phyloP scores from a whole-genome alignment of 1,140 invertebrate genomes.

The Theocolax elegans region DNA sequence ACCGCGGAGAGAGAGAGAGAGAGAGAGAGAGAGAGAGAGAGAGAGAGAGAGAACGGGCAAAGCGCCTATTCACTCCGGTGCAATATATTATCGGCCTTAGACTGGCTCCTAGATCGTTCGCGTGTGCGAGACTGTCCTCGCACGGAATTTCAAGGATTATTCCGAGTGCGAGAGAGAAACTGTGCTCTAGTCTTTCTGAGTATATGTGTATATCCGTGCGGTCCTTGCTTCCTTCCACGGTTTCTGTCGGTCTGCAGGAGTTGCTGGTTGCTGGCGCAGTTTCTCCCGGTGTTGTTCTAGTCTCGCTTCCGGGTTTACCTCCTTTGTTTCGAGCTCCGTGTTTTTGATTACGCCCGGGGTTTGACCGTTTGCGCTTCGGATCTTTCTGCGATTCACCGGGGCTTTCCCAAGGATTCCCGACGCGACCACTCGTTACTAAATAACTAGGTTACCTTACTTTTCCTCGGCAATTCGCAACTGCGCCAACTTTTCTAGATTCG shows the following conservation, averaged over 20 bases:
- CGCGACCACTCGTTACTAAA: no score
- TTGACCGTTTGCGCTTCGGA: no score
- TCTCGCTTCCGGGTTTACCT: not conserved
- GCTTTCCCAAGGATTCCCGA: no score
- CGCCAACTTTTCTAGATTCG: no score
- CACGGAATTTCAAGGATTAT: conserved; percentile 29
- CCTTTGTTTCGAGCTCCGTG: no score
- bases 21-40: no score
- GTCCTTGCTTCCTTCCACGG: conserved; percentile 4
- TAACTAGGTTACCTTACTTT: no score
- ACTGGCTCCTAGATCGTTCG: not conserved
- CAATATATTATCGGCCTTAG: conserved; percentile 21
- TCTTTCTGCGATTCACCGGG: not conserved
- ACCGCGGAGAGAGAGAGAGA: no score
- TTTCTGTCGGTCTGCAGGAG: not conserved
- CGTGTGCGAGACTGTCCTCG: conserved; percentile 1
- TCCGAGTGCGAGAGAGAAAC: not conserved
- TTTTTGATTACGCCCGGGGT: no score
- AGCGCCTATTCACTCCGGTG: conserved; percentile 11
- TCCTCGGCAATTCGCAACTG: no score
- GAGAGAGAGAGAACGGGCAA: no score
- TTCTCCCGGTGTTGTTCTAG: not conserved
- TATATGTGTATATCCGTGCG: not conserved
- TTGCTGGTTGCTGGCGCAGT: not conserved
- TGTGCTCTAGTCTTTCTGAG: no score